A percentile compares a stretch with the other conserved stretches of the same genome.
phyloP scores from a whole-genome alignment of 2,113 vertebrate species.

The Ptilonorhynchus violaceus region DNA sequence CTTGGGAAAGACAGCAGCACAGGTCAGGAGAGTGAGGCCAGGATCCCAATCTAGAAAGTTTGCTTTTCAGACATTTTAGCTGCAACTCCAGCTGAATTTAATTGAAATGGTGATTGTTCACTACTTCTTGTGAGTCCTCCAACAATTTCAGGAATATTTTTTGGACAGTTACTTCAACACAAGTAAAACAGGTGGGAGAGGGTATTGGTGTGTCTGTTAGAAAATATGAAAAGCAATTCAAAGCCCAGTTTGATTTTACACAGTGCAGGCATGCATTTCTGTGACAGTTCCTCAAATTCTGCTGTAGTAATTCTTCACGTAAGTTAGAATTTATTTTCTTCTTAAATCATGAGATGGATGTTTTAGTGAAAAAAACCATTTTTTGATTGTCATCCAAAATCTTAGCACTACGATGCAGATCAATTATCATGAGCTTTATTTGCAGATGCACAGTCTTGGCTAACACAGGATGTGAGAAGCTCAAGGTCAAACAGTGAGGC shows the following conservation, averaged over 20 bases:
- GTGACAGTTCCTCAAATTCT: not conserved
- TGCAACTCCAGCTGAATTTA: not conserved
- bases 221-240: not conserved
- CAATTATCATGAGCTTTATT: not conserved
- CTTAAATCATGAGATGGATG: not conserved
- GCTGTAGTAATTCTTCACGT: not conserved
- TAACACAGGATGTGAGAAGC: not conserved
- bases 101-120: not conserved
- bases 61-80: not conserved
- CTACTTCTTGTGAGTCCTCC: not conserved
- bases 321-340: not conserved
- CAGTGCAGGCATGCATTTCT: not conserved
- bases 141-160: not conserved
- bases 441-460: not conserved
- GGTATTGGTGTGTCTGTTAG: not conserved
- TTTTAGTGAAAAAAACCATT: not conserved
- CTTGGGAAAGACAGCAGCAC: not conserved
- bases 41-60: not conserved
- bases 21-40: not conserved
- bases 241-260: not conserved
- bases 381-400: not conserved
- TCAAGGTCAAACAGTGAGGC: not conserved
- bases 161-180: not conserved
- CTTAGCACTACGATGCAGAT: not conserved
- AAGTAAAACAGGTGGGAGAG: not conserved